phyloP scores from a whole-genome alignment of 2,888 invertebrate genomes.

The Mesochorus sp. region DNA sequence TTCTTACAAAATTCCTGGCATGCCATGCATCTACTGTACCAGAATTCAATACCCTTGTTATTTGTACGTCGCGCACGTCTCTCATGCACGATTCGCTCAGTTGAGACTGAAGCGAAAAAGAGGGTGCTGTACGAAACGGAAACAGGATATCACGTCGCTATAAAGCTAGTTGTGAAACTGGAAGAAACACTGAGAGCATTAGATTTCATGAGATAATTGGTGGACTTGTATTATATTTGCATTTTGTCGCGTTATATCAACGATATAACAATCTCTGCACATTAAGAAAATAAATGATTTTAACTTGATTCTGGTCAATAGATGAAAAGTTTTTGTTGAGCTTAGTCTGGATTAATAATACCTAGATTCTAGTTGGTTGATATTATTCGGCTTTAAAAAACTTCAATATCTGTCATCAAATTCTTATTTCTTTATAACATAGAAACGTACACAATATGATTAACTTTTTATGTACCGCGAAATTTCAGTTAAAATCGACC shows the following conservation, averaged over 20 bases:
- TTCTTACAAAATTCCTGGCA: conserved; percentile 46
- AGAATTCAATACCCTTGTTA: conserved; percentile 47
- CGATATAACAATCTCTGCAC: no score
- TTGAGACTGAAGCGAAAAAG: neutral
- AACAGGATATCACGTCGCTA: conserved; percentile 9
- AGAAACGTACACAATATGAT: no score
- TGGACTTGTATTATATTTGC: conserved; percentile 5
- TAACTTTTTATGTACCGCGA: no score
- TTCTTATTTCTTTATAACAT: no score
- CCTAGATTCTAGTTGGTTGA: no score
- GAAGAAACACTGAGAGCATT: conserved; percentile 6
- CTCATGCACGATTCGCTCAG: neutral
- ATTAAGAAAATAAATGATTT: no score
- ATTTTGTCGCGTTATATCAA: neutral
- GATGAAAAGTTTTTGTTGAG: no score
- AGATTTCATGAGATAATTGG: conserved; percentile 36
- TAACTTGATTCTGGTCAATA: no score
- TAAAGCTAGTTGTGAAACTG: conserved; percentile 16
- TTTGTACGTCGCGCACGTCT: conserved; percentile 15
- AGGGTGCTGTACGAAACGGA: neutral
- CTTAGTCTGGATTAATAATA: no score
- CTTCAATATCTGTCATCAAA: no score
- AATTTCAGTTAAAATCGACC: no score
- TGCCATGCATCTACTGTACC: conserved; percentile 27
- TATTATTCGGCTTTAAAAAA: no score